phyloP scores from a whole-genome alignment of 2,797 vertebrate species.

The Artibeus lituratus region DNA sequence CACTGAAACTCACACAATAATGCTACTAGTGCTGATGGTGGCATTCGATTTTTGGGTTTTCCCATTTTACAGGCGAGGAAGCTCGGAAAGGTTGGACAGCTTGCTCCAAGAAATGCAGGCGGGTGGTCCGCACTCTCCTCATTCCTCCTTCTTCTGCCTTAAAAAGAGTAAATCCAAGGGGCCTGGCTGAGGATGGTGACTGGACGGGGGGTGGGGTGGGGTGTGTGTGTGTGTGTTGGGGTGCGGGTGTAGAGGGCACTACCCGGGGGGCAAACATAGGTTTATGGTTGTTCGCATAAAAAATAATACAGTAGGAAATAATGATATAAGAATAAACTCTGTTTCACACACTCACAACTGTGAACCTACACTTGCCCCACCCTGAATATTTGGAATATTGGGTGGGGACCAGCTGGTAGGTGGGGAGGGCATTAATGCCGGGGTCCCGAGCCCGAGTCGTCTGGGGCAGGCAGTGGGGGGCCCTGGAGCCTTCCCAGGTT shows the following conservation, averaged over 20 bases:
- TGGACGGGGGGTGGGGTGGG: neutral
- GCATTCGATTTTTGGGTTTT: neutral
- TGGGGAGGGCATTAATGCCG: neutral
- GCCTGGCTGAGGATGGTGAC: neutral
- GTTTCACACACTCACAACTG: neutral
- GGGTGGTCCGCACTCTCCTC: neutral
- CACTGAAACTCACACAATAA: neutral
- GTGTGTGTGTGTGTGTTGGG: neutral
- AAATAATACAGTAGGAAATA: neutral
- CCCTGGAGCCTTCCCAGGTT: neutral
- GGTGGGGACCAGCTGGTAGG: neutral
- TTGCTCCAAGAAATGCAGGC: neutral
- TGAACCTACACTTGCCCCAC: neutral
- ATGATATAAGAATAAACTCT: neutral
- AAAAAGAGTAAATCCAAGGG: neutral
- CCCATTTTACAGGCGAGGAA: neutral
- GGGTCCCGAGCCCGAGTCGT: rapidly evolving
- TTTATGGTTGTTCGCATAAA: neutral
- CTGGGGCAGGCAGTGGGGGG: neutral
- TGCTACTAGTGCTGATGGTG: neutral
- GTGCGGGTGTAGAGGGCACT: neutral
- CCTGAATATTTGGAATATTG: neutral
- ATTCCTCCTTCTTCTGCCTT: neutral
- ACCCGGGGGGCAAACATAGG: neutral
- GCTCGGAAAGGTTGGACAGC: neutral